phyloP scores from a whole-genome alignment of 2,888 invertebrate species.

The Antheraea assamensis region DNA sequence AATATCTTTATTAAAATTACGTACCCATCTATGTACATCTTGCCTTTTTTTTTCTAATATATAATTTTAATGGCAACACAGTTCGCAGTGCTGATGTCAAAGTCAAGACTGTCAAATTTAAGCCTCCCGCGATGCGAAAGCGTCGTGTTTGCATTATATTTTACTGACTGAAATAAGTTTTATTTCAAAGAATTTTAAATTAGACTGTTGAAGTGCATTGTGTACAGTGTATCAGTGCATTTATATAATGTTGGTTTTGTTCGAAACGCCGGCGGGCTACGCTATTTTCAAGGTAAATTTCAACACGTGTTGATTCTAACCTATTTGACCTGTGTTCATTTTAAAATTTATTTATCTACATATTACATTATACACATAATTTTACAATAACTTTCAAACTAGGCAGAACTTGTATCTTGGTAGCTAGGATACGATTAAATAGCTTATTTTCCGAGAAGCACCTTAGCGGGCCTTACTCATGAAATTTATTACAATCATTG shows the following conservation, averaged over 20 bases:
- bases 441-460: too few relatives aligned
- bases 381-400: too few relatives aligned
- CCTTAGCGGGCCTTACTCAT: too few relatives aligned
- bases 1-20: too few relatives aligned
- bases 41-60: background rate
- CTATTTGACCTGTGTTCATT: slow-evolving; percentile 33
- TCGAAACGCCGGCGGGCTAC: slow-evolving; percentile 96
- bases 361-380: too few relatives aligned
- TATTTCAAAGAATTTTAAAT: slow-evolving; percentile 11
- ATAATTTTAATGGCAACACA: background rate
- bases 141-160: slow-evolving; percentile 33
- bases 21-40: background rate
- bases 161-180: background rate
- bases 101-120: slow-evolving; percentile 30
- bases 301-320: slow-evolving; percentile 70
- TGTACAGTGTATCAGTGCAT: slow-evolving; percentile 32
- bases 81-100: background rate
- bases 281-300: slow-evolving; percentile 94
- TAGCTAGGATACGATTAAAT: too few relatives aligned
- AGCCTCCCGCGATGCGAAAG: slow-evolving; percentile 38
- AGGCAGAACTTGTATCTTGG: too few relatives aligned
- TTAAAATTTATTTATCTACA: too few relatives aligned
- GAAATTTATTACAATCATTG: background rate
- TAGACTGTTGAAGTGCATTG: slow-evolving; percentile 19
- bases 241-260: slow-evolving; percentile 91